Evolutionary conservation across 1,140 invertebrate genomes (phyloP).

Genomic region (Neodiprion virginianus): DNA sequence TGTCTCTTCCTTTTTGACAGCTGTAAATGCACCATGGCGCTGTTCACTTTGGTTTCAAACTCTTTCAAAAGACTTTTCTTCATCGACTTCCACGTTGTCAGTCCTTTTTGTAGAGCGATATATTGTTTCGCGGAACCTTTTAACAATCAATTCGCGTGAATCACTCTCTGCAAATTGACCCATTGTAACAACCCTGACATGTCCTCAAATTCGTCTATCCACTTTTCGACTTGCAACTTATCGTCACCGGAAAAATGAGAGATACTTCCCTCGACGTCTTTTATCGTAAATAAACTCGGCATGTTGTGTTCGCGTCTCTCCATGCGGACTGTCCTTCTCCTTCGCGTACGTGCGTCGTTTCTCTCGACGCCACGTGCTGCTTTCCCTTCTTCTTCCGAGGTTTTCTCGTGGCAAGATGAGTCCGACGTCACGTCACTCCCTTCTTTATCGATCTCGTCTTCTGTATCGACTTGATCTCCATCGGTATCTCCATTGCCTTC

Average conservation of each 20-base stretch:
- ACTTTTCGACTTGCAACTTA: constrained; percentile 21
- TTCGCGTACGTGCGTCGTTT: too few species aligned
- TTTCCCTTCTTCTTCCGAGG: not conserved
- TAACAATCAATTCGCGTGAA: constrained; percentile 25
- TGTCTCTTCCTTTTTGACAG: not conserved
- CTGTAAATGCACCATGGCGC: constrained; percentile 16
- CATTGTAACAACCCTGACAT: constrained; percentile 18
- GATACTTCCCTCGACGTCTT: constrained; percentile 26
- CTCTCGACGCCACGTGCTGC: too few species aligned
- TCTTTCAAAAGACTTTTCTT: constrained; percentile 29
- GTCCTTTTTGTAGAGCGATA: constrained; percentile 11
- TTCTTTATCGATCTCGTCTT: not conserved
- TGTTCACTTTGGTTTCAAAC: constrained; percentile 32
- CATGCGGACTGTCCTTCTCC: too few species aligned
- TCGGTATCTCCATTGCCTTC: too few species aligned
- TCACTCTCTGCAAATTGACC: constrained; percentile 29
- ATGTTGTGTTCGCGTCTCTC: too few species aligned
- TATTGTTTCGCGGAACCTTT: constrained; percentile 24
- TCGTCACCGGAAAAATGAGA: constrained; percentile 19
- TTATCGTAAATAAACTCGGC: not conserved
- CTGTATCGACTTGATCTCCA: not conserved
- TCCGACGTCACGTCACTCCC: not conserved
- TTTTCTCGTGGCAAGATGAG: not conserved
- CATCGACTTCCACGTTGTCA: constrained; percentile 23
- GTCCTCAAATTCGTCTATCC: constrained; percentile 31